Evolutionary conservation across 2,797 vertebrate species (phyloP), one percentile per base, ranked within the genome.

Genomic region (Epinephelus malabaricus): DNA sequence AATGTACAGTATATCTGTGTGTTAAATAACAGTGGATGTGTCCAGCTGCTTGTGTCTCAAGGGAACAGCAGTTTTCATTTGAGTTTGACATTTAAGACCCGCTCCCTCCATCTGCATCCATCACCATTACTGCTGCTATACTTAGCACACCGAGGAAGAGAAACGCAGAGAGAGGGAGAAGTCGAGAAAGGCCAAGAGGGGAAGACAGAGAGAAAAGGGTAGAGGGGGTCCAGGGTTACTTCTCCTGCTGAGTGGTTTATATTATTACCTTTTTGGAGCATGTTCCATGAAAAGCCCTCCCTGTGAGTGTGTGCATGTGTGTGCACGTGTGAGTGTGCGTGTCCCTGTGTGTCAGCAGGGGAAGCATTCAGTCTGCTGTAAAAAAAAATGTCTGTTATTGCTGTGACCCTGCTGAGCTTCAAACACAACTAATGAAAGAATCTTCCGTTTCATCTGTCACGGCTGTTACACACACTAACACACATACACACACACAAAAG

Each of bases 401-500:
- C 86, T 63, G 85, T 85, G 89, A 93, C 86, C 87, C 83, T 14
- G 62, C 89, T 83, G 90, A 85, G 89, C 90, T 81, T 89, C 87
- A 92, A 91, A 90, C 79, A 83, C 82, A 89, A 79, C 88, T 91
- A 92, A 94, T 91, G 88, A 92, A 93, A 93, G 86, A 90, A 90
- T 86, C 86, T 77, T 83, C 88, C 59, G 23, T 90, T 92, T 90
- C 87, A 92, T 92, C 83, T 86, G 84, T 88, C 84, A 82, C 69
- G 63, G 47, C 77, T 79, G 61, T 54, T 66, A 59, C 23, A 43
- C 60, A 54, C 34, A 18, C 21, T 43, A 6, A 14, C 34, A n/a
- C 30, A 38, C 6, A 21, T 18, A 74, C 27, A 53, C 51, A 27
- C 58, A 46, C 59, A 34, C 60, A 34, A 10, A 43, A n/a, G 6